Percentiles rank a stretch among this genome's conserved stretches.
Evolutionary conservation across 2,113 vertebrate species (phyloP).

Genomic region (Corynorhinus townsendii): DNA sequence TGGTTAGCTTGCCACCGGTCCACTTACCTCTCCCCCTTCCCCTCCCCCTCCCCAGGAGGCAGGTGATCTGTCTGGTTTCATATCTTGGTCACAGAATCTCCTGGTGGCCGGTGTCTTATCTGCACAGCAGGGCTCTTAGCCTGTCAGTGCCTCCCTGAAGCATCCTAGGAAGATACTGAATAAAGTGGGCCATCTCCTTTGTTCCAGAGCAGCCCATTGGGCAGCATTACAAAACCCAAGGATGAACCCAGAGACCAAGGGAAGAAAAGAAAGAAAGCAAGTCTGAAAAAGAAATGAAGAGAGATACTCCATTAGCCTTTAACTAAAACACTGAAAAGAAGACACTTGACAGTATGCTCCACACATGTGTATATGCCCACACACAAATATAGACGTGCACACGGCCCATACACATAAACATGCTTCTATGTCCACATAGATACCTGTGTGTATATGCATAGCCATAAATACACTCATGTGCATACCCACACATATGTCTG

Average conservation of each 20-base stretch:
- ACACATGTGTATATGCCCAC: not conserved
- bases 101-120: not conserved
- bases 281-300: not conserved
- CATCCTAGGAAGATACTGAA: not conserved
- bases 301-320: not conserved
- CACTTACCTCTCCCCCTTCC: fast-evolving
- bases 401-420: not conserved
- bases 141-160: not conserved
- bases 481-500: not conserved
- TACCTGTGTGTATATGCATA: not conserved
- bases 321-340: not conserved
- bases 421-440: not conserved
- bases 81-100: not conserved
- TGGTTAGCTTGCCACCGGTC: fast-evolving
- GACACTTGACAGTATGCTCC: not conserved
- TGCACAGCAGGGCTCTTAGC: not conserved
- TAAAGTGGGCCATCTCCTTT: not conserved
- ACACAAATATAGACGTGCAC: not conserved
- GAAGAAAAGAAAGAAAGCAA: not conserved
- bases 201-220: not conserved
- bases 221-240: not conserved
- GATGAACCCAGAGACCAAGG: not conserved
- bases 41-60: too few relatives aligned
- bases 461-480: not conserved
- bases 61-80: not conserved